These are phyloP conservation scores for Crepidodera aurea DNA, from an alignment of 2,888 invertebrate genomes.

Conservation along the genomic window DNA sequence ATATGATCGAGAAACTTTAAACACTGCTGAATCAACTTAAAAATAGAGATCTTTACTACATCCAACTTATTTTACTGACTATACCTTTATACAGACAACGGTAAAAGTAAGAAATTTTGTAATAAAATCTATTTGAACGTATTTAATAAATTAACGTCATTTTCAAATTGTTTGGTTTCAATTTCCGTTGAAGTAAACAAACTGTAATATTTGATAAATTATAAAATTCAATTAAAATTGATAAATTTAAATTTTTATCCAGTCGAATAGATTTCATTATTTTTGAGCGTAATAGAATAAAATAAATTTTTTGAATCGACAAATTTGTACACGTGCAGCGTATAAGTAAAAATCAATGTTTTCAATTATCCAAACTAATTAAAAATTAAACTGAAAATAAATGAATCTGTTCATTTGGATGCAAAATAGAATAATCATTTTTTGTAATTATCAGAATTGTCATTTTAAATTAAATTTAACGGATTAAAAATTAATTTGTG, in stretches of 20 bases:
- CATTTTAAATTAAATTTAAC: slow-evolving; percentile 34
- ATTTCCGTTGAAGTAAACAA: too few relatives aligned
- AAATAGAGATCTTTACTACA: too few relatives aligned
- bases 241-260: slow-evolving; percentile 1
- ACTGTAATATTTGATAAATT: too few relatives aligned
- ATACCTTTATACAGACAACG: too few relatives aligned
- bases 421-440: slow-evolving; percentile 28
- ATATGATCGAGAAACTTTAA: too few relatives aligned
- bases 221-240: slow-evolving; percentile 3
- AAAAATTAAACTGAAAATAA: slow-evolving; percentile 29
- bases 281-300: neutral
- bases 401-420: slow-evolving; percentile 28
- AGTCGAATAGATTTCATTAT: neutral
- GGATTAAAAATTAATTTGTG: slow-evolving; percentile 31
- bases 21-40: too few relatives aligned
- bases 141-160: too few relatives aligned
- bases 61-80: too few relatives aligned
- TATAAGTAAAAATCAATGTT: slow-evolving; percentile 22
- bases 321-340: neutral
- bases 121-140: too few relatives aligned
- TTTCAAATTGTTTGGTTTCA: too few relatives aligned
- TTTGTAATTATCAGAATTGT: slow-evolving; percentile 31
- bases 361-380: slow-evolving; percentile 26
- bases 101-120: too few relatives aligned
- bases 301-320: slow-evolving; percentile 3